Percentiles rank a stretch among this genome's conserved stretches.
Conservation (phyloP, 2,888 invertebrate genomes). For the Scrobipalpa atriplicella region DNA sequence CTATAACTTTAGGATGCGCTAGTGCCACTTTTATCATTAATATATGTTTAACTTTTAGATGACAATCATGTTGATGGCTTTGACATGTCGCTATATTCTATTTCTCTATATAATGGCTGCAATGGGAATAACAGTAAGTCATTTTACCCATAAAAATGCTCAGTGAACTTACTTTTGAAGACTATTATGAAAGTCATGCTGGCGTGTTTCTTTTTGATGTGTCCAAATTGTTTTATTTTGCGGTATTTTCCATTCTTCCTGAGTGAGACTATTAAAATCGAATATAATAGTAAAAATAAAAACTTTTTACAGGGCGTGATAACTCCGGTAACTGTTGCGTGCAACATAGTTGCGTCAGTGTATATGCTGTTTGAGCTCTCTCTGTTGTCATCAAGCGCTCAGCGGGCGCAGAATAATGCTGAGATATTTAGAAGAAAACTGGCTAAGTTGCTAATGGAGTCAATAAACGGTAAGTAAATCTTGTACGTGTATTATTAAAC, state of each 20-base stretch:
- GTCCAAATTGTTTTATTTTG: too few relatives aligned
- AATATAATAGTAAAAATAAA: background rate
- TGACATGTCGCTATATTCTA: conserved; percentile 43
- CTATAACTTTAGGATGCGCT: too few relatives aligned
- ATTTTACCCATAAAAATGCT: too few relatives aligned
- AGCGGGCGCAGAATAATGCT: conserved; percentile 44
- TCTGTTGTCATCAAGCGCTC: conserved; percentile 45
- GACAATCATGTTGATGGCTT: conserved; percentile 42
- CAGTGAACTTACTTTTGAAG: too few relatives aligned
- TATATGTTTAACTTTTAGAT: conserved; percentile 42
- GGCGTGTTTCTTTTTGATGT: too few relatives aligned
- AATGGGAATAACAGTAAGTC: background rate
- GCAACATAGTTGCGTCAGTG: conserved; percentile 33
- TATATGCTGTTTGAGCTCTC: conserved; percentile 41
- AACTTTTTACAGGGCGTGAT: conserved; percentile 36
- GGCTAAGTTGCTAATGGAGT: conserved; percentile 42
- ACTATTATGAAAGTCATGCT: too few relatives aligned
- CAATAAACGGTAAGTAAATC: conserved; percentile 43
- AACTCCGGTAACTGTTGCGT: conserved; percentile 1
- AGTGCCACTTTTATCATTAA: too few relatives aligned
- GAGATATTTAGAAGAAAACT: conserved; percentile 41
- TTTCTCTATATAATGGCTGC: conserved; percentile 37
- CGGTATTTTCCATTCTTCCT: too few relatives aligned
- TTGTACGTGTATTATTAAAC: too few relatives aligned
- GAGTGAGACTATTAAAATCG: too few relatives aligned